Evolutionary conservation across 2,888 invertebrate genomes (phyloP).

Genomic region (Pachydiplax longipennis): DNA sequence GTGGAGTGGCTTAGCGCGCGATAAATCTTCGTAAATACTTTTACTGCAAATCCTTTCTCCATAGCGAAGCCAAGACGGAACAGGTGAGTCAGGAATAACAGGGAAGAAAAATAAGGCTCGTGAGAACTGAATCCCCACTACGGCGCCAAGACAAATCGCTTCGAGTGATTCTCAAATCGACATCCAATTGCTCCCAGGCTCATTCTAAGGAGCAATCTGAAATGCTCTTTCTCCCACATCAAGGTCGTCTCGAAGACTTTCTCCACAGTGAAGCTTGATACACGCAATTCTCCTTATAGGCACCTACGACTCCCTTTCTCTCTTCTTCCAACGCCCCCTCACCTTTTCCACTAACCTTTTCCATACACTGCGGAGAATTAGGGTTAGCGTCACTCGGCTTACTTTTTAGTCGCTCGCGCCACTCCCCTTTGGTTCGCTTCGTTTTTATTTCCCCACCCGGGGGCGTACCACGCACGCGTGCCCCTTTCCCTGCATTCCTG

Average conservation of each 20-base stretch:
- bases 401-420: too few relatives aligned
- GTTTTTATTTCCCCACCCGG: background rate
- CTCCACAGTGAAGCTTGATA: background rate
- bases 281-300: too few relatives aligned
- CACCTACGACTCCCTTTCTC: background rate
- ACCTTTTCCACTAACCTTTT: background rate
- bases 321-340: background rate
- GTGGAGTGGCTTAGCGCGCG: too few relatives aligned
- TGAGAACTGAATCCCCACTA: too few relatives aligned
- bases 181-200: background rate
- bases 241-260: background rate
- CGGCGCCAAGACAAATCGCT: too few relatives aligned
- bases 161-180: background rate
- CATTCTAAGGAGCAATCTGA: background rate
- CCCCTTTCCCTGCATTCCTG: background rate
- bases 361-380: background rate
- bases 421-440: too few relatives aligned
- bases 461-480: background rate
- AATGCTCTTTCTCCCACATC: background rate
- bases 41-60: too few relatives aligned
- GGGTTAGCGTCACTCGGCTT: background rate
- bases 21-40: too few relatives aligned
- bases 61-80: too few relatives aligned
- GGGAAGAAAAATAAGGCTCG: too few relatives aligned
- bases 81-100: too few relatives aligned